Base-by-base conservation (phyloP, 2,888 invertebrate genomes). In the Troides aeacus region DNA sequence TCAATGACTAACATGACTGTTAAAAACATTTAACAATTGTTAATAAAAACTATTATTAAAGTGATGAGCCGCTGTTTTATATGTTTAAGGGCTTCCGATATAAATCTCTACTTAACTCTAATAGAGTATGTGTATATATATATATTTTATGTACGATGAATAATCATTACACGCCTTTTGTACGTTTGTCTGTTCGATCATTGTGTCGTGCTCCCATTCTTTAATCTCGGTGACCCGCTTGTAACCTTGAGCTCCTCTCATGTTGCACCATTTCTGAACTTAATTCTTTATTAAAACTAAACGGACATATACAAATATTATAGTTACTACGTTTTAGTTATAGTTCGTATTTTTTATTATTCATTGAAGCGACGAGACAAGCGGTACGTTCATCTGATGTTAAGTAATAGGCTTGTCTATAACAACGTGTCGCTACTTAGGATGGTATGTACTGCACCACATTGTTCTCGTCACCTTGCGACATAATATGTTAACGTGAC, bases 241-340 rank as follows among this genome's bases (percentile, higher is more conserved):
- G 23, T 59, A 53, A 60, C 59, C 66, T 66, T 66, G 66, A 66
- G 66, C 60, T 60, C 42, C 42, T 66, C 53, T 53, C 4, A n/a
- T 53, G 53, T n/a, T 17, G 17, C n/a, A n/a, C 18, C n/a, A 53
- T 18, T 17, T 53, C 53, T 39, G 53, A 17, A 53, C 53, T 17
- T 53, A 18, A 53, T 53, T 53, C 53, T 53, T 53, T 15, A 1
- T 18, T 53, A 53, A 53, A 53, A 53, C n/a, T 8, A 53, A 15
- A 53, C 53, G 17, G n/a, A 53, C 53, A 53, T 53, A 18, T n/a
- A 39, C 8, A 39, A 39, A 39, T 21, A 21, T 21, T 21, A 21
- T 39, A 39, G 10, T 39, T 39, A 39, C 39, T 39, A 8, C 39
- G 7, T 39, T 10, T 39, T 39, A 30, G 30, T 24, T 24, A 24